These are phyloP conservation scores for Biston betularia DNA, from an alignment of 2,888 invertebrate genomes.

Conservation along the genomic window DNA sequence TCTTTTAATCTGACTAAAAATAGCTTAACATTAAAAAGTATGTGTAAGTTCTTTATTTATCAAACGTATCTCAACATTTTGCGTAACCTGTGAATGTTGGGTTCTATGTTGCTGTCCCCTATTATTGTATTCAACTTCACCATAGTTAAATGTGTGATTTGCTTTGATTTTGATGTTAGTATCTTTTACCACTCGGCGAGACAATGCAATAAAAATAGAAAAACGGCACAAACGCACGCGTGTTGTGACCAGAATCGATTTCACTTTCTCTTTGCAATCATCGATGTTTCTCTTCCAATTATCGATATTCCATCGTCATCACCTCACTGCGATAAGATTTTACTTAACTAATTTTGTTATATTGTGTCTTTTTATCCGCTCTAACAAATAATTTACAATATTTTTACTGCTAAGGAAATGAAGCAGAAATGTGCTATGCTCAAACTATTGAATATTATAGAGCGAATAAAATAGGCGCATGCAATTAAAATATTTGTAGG, in stretches of 20 bases:
- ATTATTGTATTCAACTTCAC: background rate
- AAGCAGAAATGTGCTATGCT: slow-evolving; percentile 6
- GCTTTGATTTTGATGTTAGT: background rate
- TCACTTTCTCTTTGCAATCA: slow-evolving; percentile 18
- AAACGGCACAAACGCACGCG: slow-evolving; percentile 13
- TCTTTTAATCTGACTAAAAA: too few species aligned
- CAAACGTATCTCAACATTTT: too few species aligned
- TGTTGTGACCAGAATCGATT: slow-evolving; percentile 12
- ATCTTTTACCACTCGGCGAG: background rate
- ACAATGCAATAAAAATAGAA: background rate
- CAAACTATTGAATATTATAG: slow-evolving; percentile 14
- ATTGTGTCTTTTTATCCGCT: slow-evolving; percentile 36
- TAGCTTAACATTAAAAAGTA: too few species aligned
- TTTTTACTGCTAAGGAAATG: background rate
- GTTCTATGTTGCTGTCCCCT: too few species aligned
- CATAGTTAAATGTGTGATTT: background rate
- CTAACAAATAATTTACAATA: background rate
- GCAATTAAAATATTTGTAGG: background rate
- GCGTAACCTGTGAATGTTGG: too few species aligned
- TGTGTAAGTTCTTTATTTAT: too few species aligned
- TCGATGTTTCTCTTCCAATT: slow-evolving; percentile 10
- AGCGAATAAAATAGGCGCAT: slow-evolving; percentile 43
- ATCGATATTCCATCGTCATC: slow-evolving; percentile 8
- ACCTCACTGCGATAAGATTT: slow-evolving; percentile 2
- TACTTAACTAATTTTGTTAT: background rate